These are phyloP conservation scores for Oscheius sp. DNA, from an alignment of 1,140 invertebrate genomes.

Conservation along the genomic window DNA sequence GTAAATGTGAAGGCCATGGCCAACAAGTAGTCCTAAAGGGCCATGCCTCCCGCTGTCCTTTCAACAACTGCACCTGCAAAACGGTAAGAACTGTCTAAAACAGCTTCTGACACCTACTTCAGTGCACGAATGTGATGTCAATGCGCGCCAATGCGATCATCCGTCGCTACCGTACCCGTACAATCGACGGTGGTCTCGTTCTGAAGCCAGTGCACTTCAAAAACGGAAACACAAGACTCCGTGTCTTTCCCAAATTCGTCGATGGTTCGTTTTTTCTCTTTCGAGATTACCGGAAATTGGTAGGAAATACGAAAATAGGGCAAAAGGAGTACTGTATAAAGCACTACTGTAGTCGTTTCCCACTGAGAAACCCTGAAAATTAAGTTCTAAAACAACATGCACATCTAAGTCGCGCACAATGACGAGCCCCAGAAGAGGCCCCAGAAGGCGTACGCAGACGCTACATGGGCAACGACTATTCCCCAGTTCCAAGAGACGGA, in stretches of 20 bases:
- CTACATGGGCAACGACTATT: too few species aligned
- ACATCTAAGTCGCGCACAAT: too few species aligned
- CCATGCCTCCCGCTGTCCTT: constrained; percentile 56
- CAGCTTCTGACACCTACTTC: constrained; percentile 19
- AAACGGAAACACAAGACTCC: constrained; percentile 56
- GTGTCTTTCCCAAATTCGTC: constrained; percentile 60
- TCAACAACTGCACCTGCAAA: constrained; percentile 58
- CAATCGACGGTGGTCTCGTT: constrained; percentile 56
- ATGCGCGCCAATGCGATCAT: constrained; percentile 60
- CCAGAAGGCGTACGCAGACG: too few species aligned
- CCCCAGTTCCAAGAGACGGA: too few species aligned
- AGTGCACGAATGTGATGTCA: constrained; percentile 60
- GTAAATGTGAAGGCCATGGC: constrained; percentile 60
- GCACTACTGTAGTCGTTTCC: too few species aligned
- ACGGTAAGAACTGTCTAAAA: constrained; percentile 41
- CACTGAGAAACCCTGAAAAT: too few species aligned
- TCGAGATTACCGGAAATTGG: constrained; percentile 26
- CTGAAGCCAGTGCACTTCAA: constrained; percentile 60
- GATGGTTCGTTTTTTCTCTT: constrained; percentile 46
- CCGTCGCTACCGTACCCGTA: constrained; percentile 55
- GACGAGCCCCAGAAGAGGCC: too few species aligned
- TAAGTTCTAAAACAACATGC: too few species aligned
- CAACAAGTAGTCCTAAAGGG: constrained; percentile 54
- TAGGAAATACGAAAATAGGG: too few species aligned
- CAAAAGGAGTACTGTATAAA: too few species aligned